Evolutionary conservation across 2,888 invertebrate species (phyloP), one percentile per base, ranked within the genome.

Genomic region (Mantis religiosa): DNA sequence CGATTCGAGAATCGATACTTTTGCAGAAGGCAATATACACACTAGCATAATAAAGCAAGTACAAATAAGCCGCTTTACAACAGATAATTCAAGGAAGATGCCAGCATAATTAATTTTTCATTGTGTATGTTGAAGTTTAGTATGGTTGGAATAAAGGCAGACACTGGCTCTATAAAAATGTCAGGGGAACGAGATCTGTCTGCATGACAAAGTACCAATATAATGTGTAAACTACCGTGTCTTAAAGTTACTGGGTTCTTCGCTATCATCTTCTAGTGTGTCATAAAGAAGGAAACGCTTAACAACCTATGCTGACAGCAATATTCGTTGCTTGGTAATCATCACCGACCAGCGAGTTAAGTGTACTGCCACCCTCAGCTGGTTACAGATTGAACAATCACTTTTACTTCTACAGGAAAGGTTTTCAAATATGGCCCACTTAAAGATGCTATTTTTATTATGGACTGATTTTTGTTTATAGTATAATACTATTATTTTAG

Each of bases 171-270:
- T 20, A 71, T 71, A 71, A 71, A 71, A 71, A 71, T 71, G 54
- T 71, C 54, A 20, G 20, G 4, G 54, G 54, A 20, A 71, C 54
- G 4, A 71, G 54, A 71, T 71, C 20, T 20, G 54, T 71, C 54
- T 71, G 54, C 86, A 87, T 87, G 86, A 87, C 27, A 30, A 71
- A 87, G 81, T 71, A 87, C 28, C 86, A 87, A 87, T 87, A 87
- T 87, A 87, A 87, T 20, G 86, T 28, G 27, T 71, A 85, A 85
- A 85, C 85, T 34, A 34, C 34, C 84, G 54, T 84, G 34, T 83
- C 9, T 83, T 28, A 28, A 83, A 30, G 25, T 85, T 28, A 71
- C 54, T 71, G 15, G 54, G 86, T 27, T 28, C 28, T 25, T 20
- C 27, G 71, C 27, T 28, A 86, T 86, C 54, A 81, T 86, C 28